These are phyloP conservation scores for Halocynthia roretzi DNA, from an alignment of 23 tunicate genomes.

Conservation along the genomic window DNA sequence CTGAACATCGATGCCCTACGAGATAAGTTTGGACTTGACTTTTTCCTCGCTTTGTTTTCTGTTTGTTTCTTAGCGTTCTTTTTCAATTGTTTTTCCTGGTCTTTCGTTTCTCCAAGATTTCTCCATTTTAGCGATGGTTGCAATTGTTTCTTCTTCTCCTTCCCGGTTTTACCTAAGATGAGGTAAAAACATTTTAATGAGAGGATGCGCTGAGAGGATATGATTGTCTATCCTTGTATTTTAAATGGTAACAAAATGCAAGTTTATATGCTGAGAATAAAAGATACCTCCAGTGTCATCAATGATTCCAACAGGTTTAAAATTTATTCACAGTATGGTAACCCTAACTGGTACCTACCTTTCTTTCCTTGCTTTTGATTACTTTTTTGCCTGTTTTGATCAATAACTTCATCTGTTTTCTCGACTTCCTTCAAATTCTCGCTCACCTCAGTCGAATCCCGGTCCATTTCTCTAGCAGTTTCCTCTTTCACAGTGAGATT, in stretches of 20 bases:
- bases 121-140: conserved; percentile 90
- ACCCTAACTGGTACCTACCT: conserved; percentile 17
- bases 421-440: conserved; percentile 36
- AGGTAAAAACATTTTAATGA: not conserved
- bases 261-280: no score
- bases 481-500: not conserved
- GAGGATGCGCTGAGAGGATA: not conserved
- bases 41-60: conserved; percentile 4
- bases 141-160: conserved; percentile 43
- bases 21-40: conserved; percentile 2
- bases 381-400: conserved; percentile 27
- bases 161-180: conserved; percentile 41
- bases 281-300: no score
- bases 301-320: no score
- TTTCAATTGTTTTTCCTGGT: not conserved
- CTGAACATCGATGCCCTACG: conserved; percentile 8
- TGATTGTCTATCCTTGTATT: not conserved
- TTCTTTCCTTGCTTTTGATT: conserved; percentile 28
- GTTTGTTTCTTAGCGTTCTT: not conserved
- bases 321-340: no score
- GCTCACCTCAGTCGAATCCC: conserved; percentile 10
- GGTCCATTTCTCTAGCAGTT: conserved; percentile 1
- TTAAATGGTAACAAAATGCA: no score
- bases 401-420: conserved; percentile 32
- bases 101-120: conserved; percentile 44